Conservation (phyloP, 1,140 invertebrate genomes). For the Pogonomyrmex barbatus region DNA sequence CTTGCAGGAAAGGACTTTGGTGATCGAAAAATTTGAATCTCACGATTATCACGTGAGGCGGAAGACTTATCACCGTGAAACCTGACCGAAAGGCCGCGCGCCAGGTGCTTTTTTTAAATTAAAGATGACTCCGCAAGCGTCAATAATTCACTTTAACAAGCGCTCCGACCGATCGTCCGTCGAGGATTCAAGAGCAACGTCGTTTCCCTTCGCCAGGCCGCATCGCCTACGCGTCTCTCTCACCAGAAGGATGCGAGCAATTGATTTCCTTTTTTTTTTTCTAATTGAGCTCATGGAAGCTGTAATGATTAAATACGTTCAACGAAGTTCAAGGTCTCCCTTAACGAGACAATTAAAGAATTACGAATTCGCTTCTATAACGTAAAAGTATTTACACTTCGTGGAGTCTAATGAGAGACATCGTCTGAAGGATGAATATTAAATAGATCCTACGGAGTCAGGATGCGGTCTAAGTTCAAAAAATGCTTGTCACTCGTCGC, state of each 20-base stretch:
- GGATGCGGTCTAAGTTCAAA: neutral
- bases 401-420: neutral
- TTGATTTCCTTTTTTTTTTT: conserved; percentile 25
- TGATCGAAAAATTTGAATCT: neutral
- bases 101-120: conserved; percentile 42
- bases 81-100: neutral
- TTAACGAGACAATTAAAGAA: neutral
- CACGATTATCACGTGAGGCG: neutral
- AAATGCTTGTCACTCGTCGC: neutral
- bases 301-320: conserved; percentile 12
- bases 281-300: conserved; percentile 23
- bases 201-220: neutral
- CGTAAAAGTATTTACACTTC: neutral
- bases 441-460: neutral
- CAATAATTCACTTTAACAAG: conserved; percentile 55
- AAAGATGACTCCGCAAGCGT: conserved; percentile 27
- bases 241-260: neutral
- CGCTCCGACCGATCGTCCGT: neutral
- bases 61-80: neutral
- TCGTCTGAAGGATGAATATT: neutral
- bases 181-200: neutral
- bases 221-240: conserved; percentile 11
- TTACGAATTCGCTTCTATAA: neutral
- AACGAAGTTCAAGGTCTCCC: neutral
- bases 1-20: neutral